A percentile compares a stretch with the other conserved stretches of the same genome.
Conservation (phyloP, 2,888 invertebrate genomes). For the Drosophila parthenogenetica region DNA sequence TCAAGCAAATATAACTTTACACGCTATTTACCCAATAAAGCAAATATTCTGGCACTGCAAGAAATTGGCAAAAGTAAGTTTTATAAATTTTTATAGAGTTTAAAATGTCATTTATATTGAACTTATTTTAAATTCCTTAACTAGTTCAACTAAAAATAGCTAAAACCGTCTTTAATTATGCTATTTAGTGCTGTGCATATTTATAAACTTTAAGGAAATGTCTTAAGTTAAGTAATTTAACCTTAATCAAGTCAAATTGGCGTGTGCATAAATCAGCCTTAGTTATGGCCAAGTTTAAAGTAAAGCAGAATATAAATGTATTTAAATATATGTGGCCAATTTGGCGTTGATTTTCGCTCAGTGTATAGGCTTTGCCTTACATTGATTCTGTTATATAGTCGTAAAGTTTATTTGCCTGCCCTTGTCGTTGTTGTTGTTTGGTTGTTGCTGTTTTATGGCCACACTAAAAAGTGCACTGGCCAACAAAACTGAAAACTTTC, state of each 20-base stretch:
- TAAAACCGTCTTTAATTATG: no score
- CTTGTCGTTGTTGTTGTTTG: conserved; percentile 53
- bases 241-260: background rate
- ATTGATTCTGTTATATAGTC: conserved; percentile 80
- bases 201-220: background rate
- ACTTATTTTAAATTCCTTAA: background rate
- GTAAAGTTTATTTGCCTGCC: conserved; percentile 78
- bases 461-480: conserved; percentile 77
- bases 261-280: background rate
- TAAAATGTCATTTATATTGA: no score
- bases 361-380: conserved; percentile 62
- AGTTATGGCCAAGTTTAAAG: background rate
- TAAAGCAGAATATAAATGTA: no score
- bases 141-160: background rate
- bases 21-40: conserved; percentile 66
- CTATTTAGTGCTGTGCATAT: background rate
- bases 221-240: background rate
- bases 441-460: conserved; percentile 65
- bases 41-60: conserved; percentile 53
- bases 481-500: conserved; percentile 73
- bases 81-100: no score
- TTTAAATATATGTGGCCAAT: no score
- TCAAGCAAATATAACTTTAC: conserved; percentile 69
- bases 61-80: background rate
- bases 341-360: conserved; percentile 25